phyloP scores from a whole-genome alignment of 2,113 vertebrate genomes.

The Nanorana parkeri region DNA sequence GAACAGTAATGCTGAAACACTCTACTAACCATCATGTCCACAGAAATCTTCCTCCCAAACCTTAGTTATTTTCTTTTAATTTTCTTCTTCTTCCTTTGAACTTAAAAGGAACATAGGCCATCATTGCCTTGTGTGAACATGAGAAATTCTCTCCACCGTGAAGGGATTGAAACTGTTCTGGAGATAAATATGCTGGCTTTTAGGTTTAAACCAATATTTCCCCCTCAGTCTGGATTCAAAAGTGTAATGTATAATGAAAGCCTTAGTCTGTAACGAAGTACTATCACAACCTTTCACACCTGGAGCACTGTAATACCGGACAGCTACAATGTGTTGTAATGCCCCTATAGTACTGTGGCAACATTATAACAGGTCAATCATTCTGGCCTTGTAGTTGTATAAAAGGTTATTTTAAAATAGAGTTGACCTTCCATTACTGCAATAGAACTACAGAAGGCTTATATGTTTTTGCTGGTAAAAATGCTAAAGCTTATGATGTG shows the following conservation, averaged over 20 bases:
- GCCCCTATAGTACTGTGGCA: neutral
- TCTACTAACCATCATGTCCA: slow-evolving; percentile 81
- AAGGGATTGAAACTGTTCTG: slow-evolving; percentile 76
- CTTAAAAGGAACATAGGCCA: slow-evolving; percentile 76
- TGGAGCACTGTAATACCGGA: neutral
- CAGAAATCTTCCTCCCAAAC: neutral
- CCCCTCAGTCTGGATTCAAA: neutral
- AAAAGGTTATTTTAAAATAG: neutral
- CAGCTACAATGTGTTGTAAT: neutral
- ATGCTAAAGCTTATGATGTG: too few species aligned
- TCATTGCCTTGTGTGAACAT: slow-evolving; percentile 75
- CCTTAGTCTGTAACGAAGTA: neutral
- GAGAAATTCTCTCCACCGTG: slow-evolving; percentile 78
- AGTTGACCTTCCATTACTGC: neutral
- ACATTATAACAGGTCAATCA: neutral
- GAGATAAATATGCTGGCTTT: slow-evolving; percentile 61
- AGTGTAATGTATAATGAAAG: neutral
- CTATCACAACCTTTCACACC: neutral
- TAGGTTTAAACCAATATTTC: neutral
- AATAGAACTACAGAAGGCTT: neutral
- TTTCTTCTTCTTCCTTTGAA: slow-evolving; percentile 62
- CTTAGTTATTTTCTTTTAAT: slow-evolving; percentile 29
- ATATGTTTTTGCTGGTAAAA: too few species aligned
- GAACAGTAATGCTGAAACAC: slow-evolving; percentile 97
- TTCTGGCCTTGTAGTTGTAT: neutral